Base-by-base conservation (phyloP, 2,797 vertebrate species). In the Lepilemur ruficaudatus region DNA sequence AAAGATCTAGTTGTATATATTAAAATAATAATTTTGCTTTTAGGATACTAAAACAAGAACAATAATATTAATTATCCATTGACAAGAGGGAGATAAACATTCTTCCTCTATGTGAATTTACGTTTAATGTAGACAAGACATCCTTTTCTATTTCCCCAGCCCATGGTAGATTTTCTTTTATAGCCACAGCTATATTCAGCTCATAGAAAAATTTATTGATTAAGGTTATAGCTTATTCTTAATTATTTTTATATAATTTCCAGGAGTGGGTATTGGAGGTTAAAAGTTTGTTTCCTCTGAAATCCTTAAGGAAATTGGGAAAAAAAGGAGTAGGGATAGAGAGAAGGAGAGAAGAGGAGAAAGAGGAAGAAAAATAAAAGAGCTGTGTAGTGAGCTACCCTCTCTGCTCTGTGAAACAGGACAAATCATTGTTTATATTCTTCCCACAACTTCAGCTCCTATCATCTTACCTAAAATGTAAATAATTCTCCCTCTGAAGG, bases 221-320 rank as follows among this genome's bases (percentile, higher is more conserved):
- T 90, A 89, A 86, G 1, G 4, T 41, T 86, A 50, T 55, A 84
- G n/a, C 3, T 90, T 73, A 63, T 61, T 72, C 25, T 61, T 81
- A 81, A 73, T 55, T 84, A 30, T 43, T 92, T 95, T 72, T 25
- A 41, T 48, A n/a, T 67, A 59, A 38, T 11, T 76, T 76, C 4
- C 23, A 69, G 4, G 3, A 89, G 22, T 59, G 7, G 2, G 22
- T 78, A 57, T n/a, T 59, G 23, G 32, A 78, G 5, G 13, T 59
- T 93, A 4, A 22, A 85, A 38, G 73, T 70, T 69, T 69, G 7
- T 9, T 80, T 85, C 7, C 50, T 59, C n/a, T 76, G 23, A 91
- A 93, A n/a, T 2, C 13, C 90, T 65, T 11, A 92, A 93, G 1
- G 8, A 4, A 50, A 57, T 35, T 50, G 79, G 25, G 61, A 32